phyloP scores from a whole-genome alignment of 2,888 invertebrate genomes.

The Ligdia adustata region DNA sequence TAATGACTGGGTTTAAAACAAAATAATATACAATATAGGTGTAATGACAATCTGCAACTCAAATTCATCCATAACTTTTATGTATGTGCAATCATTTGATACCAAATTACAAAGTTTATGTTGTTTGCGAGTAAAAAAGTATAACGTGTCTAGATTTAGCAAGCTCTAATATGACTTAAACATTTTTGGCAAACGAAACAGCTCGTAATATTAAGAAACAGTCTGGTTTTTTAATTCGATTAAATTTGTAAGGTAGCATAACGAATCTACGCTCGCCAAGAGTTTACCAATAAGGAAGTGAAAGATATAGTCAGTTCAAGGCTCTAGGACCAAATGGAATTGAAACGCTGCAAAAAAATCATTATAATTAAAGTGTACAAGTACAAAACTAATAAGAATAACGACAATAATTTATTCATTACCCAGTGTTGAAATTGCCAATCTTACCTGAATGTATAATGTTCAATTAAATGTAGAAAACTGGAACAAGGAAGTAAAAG shows the following conservation, averaged over 20 bases:
- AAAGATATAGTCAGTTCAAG: constrained; percentile 66
- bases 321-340: constrained; percentile 51
- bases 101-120: too few species aligned
- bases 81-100: too few species aligned
- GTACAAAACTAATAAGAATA: constrained; percentile 38
- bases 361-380: constrained; percentile 26
- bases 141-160: constrained; percentile 5
- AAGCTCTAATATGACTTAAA: constrained; percentile 1
- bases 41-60: too few species aligned
- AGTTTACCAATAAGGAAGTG: constrained; percentile 69
- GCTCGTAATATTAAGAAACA: constrained; percentile 14
- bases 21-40: too few species aligned
- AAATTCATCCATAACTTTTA: too few species aligned
- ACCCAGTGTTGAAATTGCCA: constrained; percentile 39
- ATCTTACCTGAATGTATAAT: constrained; percentile 51
- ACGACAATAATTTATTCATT: constrained; percentile 5
- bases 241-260: constrained; percentile 31
- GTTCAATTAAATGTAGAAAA: constrained; percentile 57
- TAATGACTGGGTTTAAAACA: constrained; percentile 24
- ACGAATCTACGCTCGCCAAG: constrained; percentile 40
- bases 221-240: constrained; percentile 22
- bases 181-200: constrained; percentile 10
- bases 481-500: constrained; percentile 69
- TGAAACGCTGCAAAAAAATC: constrained; percentile 43
- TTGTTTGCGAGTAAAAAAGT: too few species aligned